phyloP scores from a whole-genome alignment of 2,888 invertebrate species.

The Thereva nobilitata region DNA sequence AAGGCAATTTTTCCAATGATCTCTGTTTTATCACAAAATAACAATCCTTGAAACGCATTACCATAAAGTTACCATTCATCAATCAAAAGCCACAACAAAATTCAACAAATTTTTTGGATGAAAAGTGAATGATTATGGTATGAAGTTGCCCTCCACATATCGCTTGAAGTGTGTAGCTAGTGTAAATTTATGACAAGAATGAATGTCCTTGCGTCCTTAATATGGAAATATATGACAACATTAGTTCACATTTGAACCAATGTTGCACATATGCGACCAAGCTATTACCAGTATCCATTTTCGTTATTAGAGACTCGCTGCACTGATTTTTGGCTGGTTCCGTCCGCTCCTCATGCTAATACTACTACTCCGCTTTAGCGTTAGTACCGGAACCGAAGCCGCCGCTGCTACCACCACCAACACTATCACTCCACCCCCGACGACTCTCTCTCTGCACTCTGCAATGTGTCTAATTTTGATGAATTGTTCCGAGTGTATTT shows the following conservation, averaged over 20 bases:
- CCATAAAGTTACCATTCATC: too few species aligned
- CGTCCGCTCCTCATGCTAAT: neutral
- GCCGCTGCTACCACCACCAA: too few species aligned
- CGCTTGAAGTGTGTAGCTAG: slow-evolving; percentile 1
- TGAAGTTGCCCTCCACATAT: neutral
- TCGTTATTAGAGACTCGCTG: slow-evolving; percentile 10
- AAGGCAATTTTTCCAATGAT: too few species aligned
- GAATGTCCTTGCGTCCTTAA: slow-evolving; percentile 28
- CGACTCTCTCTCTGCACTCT: too few species aligned
- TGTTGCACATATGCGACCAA: slow-evolving; percentile 15
- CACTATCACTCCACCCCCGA: too few species aligned
- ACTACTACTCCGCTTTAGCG: neutral
- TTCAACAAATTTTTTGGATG: neutral
- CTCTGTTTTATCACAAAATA: too few species aligned
- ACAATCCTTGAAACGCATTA: too few species aligned
- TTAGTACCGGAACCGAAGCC: neutral
- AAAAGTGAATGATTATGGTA: slow-evolving; percentile 13
- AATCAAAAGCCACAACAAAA: too few species aligned
- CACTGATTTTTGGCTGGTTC: neutral
- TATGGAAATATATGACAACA: slow-evolving; percentile 26
- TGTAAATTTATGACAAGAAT: slow-evolving; percentile 28
- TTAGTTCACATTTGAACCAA: slow-evolving; percentile 25
- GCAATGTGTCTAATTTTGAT: slow-evolving; percentile 29
- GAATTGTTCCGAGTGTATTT: slow-evolving; percentile 24
- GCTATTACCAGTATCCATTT: neutral